Conservation (phyloP, 2,113 vertebrate genomes). For the Stigmatopora argus region DNA sequence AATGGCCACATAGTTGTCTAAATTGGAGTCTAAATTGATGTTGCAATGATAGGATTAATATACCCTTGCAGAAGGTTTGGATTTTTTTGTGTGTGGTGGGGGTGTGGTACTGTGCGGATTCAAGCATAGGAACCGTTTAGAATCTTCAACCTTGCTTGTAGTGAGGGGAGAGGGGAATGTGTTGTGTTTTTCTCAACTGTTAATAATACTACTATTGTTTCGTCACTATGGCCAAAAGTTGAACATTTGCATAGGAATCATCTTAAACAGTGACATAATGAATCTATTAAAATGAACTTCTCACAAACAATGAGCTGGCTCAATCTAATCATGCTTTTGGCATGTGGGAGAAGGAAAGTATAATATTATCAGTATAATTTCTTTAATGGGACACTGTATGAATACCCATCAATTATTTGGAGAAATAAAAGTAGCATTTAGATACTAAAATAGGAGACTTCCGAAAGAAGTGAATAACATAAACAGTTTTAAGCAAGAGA, state of each 20-base stretch:
- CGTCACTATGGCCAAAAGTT: neutral
- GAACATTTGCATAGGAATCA: neutral
- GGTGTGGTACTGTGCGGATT: conserved; percentile 24
- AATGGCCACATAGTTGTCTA: conserved; percentile 34
- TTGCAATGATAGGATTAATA: conserved; percentile 72
- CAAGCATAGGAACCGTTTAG: conserved; percentile 31
- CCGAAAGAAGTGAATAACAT: neutral
- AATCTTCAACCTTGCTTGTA: conserved; percentile 8
- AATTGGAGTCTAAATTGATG: conserved; percentile 54
- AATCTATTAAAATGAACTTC: neutral
- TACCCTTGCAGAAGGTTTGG: conserved; percentile 29
- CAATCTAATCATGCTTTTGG: neutral
- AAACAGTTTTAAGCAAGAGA: neutral
- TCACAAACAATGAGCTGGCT: neutral
- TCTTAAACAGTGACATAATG: neutral
- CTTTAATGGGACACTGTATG: neutral
- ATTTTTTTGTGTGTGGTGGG: conserved; percentile 23
- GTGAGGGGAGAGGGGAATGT: conserved; percentile 1
- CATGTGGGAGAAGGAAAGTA: neutral
- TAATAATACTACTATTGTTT: conserved; percentile 10
- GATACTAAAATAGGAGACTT: neutral
- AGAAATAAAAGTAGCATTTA: neutral
- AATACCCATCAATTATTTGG: neutral
- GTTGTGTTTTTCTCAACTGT: conserved; percentile 13
- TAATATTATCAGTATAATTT: neutral